Base-by-base conservation (phyloP, 1,140 invertebrate species). In the Lepidotrigona ventralis region DNA sequence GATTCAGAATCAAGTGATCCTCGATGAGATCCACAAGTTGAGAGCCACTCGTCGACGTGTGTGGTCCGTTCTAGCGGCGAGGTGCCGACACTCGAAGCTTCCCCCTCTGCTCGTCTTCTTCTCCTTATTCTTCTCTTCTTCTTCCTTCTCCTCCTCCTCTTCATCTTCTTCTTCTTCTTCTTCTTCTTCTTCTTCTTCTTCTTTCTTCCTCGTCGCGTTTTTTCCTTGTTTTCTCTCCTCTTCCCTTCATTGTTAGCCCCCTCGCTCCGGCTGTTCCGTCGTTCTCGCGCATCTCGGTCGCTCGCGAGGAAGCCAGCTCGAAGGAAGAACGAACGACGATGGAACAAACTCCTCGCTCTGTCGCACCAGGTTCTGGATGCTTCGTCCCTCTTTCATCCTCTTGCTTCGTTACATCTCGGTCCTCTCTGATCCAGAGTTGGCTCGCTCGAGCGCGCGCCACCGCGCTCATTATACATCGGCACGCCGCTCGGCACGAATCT, bases 71-170 rank as follows among this genome's bases (percentile, higher is more conserved):
- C 88, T 93, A 92, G 92, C 92, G 92, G 93, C 92, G 91, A 94
- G 93, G 93, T 94, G 93, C 93, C 93, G 93, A 94, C 93, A 94
- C 93, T 93, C 93, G 92, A 93, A 89, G 91, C 87, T 90, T 90
- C 90, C 88, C 91, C 90, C 89, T 84, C 88, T 80, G 86, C 75
- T 87, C 53, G 79, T 89, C 83, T 83, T 86, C 87, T 33, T 88
- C 78, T 14, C 89, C 81, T 63, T 88, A 83, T 84, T 89, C 79
- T 72, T 88, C 83, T 81, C 86, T 21, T 87, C 54, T 75, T 89
- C 83, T 80, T 86, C 87, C 8, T 39, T 8, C 0, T 39, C 39
- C 8, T 39, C 39, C 8, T 39, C 39, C 0, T 39, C 39, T 0
- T 39, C 39, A 8, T 39, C 39, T 39, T 87, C 53, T 79, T 89